Base-by-base conservation (phyloP, 2,888 invertebrate species). In the Drosophila merina region DNA sequence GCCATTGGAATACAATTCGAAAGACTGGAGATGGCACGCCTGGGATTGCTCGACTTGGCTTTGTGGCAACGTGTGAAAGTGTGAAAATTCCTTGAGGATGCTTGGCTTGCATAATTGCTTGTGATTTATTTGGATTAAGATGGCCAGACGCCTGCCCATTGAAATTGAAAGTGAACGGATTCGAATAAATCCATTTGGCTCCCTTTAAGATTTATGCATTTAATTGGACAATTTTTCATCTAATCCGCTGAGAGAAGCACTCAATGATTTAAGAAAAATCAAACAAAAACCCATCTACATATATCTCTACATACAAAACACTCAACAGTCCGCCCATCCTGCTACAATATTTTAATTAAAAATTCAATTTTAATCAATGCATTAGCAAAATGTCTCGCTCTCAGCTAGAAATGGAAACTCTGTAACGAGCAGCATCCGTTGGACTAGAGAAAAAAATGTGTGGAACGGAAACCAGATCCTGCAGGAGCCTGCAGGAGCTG, bases 281-380 rank as follows among this genome's bases (percentile, higher is more conserved):
- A 73, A 58, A 49, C 47, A 60, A 55, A 60, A 74, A 74, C 55
- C 54, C 26, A 45, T 49, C 30, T 51, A 38, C 6, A 36, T 36
- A 6, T 36, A 12, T 36, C n/a, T n/a, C 36, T n/a, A 62, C 63
- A 47, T 42, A 40, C 60, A 42, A 26, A 14, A 48, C 48, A 2
- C 28, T 28, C 28, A n/a, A 7, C 28, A n/a, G 20, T 30, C 59
- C 25, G 20, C 57, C 50, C 50, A 40, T 44, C 60, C 76, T 60
- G 51, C 51, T 74, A 48, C 82, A 84, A 90, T 90, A 89, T 89
- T 89, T 90, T 90, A 89, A 90, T 90, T 90, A 90, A 90, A 90
- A 90, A 90, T 90, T 90, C 89, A 90, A 90, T 89, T 90, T 90
- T 89, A 89, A 90, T 89, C 89, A 89, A 90, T 89, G 89, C 88